Evolutionary conservation across 2,113 vertebrate genomes (phyloP).

Genomic region (Axis porcinus): DNA sequence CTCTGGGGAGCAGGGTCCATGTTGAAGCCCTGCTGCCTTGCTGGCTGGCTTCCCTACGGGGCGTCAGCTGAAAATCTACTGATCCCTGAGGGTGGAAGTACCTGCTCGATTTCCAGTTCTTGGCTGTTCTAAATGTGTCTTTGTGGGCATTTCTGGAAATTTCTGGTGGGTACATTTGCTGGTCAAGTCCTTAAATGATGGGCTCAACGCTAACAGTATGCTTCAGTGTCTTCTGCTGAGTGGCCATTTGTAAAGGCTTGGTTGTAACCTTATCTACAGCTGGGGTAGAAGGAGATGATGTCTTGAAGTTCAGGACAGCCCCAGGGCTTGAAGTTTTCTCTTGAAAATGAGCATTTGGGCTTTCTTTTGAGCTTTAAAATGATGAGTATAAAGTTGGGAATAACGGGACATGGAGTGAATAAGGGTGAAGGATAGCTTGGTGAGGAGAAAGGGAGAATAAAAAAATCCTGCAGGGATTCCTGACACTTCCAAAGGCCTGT

Average conservation of each 20-base stretch:
- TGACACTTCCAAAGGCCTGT: background rate
- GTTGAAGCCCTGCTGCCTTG: background rate
- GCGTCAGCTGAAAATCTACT: background rate
- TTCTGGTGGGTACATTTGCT: background rate
- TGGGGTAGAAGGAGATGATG: background rate
- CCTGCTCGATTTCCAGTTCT: background rate
- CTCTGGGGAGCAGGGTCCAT: background rate
- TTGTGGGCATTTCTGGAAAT: background rate
- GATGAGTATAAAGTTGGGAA: background rate
- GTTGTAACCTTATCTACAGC: background rate
- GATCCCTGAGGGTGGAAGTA: background rate
- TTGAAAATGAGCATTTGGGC: background rate
- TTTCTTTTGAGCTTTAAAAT: constrained; percentile 23
- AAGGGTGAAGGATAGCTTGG: background rate
- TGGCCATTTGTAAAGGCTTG: background rate
- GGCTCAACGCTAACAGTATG: background rate
- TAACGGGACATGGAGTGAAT: background rate
- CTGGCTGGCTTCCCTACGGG: background rate
- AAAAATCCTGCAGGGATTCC: background rate
- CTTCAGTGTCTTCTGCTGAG: background rate
- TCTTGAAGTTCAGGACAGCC: background rate
- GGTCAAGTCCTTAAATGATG: background rate
- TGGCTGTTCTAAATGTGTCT: background rate
- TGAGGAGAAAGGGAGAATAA: background rate
- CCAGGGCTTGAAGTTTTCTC: background rate